These are phyloP conservation scores for Pseudotriccus pelzelni DNA, from an alignment of 2,797 vertebrate species.

Conservation along the genomic window DNA sequence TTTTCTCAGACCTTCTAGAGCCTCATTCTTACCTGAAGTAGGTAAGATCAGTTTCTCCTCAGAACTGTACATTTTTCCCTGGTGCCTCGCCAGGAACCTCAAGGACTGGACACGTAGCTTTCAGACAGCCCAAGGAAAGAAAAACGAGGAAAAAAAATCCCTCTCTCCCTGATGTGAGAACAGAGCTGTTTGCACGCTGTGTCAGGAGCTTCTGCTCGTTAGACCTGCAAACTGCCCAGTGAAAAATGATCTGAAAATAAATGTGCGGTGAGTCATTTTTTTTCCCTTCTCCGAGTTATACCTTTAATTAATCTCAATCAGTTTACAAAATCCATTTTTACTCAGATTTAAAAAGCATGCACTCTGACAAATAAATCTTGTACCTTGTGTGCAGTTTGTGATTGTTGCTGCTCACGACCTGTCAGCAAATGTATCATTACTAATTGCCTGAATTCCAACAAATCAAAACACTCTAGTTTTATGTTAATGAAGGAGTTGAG, in stretches of 20 bases:
- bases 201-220: conserved; percentile 23
- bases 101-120: neutral
- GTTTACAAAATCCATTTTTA: conserved; percentile 55
- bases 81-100: neutral
- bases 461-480: neutral
- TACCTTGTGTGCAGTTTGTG: neutral
- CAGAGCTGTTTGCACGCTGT: neutral
- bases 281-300: conserved; percentile 6
- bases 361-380: conserved; percentile 52
- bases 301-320: conserved; percentile 69
- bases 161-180: neutral
- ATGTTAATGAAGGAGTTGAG: neutral
- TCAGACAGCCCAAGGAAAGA: conserved; percentile 19
- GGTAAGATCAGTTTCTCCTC: neutral
- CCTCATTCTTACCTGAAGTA: neutral
- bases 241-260: conserved; percentile 64
- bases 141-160: neutral
- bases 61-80: neutral
- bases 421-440: conserved; percentile 22
- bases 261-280: conserved; percentile 24
- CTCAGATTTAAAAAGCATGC: conserved; percentile 26
- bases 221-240: conserved; percentile 40
- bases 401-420: conserved; percentile 26
- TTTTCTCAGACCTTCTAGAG: conserved; percentile 3
- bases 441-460: conserved; percentile 5